Base-by-base conservation (phyloP, 1,140 invertebrate genomes). In the Zaprionus camerounensis region DNA sequence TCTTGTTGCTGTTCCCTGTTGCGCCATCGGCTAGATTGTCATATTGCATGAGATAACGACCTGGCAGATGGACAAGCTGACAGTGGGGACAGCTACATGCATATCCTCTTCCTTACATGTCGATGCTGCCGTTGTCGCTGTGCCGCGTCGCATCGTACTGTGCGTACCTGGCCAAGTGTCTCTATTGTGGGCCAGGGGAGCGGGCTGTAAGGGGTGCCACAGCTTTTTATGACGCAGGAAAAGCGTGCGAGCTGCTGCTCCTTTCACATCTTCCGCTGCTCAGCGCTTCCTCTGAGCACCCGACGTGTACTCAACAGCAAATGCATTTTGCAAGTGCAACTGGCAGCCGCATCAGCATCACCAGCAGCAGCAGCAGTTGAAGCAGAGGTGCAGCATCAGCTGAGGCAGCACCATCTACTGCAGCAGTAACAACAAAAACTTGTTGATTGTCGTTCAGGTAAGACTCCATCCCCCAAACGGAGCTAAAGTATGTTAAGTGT, bases 21-120 rank as follows among this genome's bases (percentile, higher is more conserved):
- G 55, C 38, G 76, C 71, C 70, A 64, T 64, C 56, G 71, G 74
- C 74, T 68, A 81, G 78, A 84, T 90, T 84, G 81, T 85, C 85
- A 85, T 84, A 88, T 88, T 84, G 80, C 71, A 74, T 58, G 49
- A 80, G 82, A 83, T 88, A 88, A 84, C 84, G 57, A 81, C 74
- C 67, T 84, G 57, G 49, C 61, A 78, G 82, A 85, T 81, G 79
- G 82, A 85, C 82, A 79, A 64, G 46, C 59, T 41, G 79, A 76
- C 82, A 79, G 49, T 15, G 13, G 67, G 66, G 69, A 75, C 71
- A 61, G 62, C 49, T 59, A 69, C 64, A 77, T 77, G 70, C 74
- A 77, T 73, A 80, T 80, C 74, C 78, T 73, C 68, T 77, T 69
- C 65, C 78, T 46, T 44, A 80, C 59, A 78, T 78, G 77, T 76